Base-by-base conservation (phyloP, 1,140 invertebrate species). In the Drosophila lacteicornis region DNA sequence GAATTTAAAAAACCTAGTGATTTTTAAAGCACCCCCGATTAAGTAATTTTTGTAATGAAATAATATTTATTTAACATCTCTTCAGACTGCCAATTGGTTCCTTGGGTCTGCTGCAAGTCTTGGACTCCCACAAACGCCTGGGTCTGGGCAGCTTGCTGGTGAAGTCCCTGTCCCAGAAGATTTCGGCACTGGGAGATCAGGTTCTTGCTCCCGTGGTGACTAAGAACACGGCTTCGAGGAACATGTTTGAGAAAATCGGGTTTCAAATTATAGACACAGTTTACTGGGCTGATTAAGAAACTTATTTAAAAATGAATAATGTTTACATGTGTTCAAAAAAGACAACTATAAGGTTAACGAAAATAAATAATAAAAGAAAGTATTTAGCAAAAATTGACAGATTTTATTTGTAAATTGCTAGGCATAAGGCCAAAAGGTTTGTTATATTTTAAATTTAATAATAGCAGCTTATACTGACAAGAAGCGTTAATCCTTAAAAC, bases 211-310 rank as follows among this genome's bases (percentile, higher is more conserved):
- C 88, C 0, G 91, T 92, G 0, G 66, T 91, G 1, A 47, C 43
- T 0, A 42, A 67, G 19, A 92, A 92, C 50, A 61, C 62, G 5
- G 50, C 90, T 2, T 92, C 91, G 0, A 79, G 70, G 13, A 67
- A 65, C 17, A 91, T 92, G 91, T 92, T 92, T 49, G 79, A 91
- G 19, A 92, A 91, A 62, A 58, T 92, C 4, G 91, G 91, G 1
- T 92, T 92, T 30, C 27, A 74, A 36, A 3, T 58, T 7, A 86
- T 91, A 12, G 91, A 91, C 59, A 42, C 25, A 9, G 61, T 74
- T 1, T 63, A 87, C 50, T 87, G 84, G 84, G 59, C 60, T n/a
- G 17, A 38, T 42, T 47, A 9, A 68, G 7, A 0, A 40, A 27
- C 9, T 11, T 27, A 45, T n/a, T 17, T 3, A n/a, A 65, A 51